Percentiles rank a stretch among this genome's conserved stretches.
Conservation (phyloP, 2,113 vertebrate genomes). For the Dissostichus mawsoni region DNA sequence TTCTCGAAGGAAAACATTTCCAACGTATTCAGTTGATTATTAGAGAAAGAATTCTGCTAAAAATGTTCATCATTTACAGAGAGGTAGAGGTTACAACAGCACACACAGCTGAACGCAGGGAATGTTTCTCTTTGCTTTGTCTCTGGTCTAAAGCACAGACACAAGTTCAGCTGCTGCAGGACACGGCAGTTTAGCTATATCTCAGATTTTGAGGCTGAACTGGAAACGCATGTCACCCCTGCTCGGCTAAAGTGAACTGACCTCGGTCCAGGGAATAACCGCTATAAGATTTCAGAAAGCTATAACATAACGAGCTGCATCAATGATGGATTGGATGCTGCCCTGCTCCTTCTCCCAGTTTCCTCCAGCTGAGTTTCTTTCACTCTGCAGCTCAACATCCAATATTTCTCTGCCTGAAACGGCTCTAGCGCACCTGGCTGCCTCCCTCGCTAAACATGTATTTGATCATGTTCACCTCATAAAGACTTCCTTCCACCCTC, state of each 20-base stretch:
- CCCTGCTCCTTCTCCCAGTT: neutral
- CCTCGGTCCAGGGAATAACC: neutral
- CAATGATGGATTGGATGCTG: neutral
- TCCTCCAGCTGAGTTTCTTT: neutral
- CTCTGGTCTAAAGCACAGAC: too few relatives aligned
- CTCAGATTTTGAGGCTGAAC: neutral
- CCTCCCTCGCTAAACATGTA: neutral
- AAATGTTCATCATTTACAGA: too few relatives aligned
- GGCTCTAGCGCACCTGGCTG: neutral
- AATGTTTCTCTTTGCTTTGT: too few relatives aligned
- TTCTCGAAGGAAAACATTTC: neutral
- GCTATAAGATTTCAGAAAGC: neutral
- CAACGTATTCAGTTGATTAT: neutral
- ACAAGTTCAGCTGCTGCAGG: neutral
- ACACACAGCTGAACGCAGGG: too few relatives aligned
- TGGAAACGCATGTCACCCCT: neutral
- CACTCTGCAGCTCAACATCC: neutral
- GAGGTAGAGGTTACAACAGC: neutral
- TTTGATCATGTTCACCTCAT: neutral
- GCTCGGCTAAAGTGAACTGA: neutral
- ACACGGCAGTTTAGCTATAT: too few relatives aligned
- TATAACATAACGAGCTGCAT: neutral
- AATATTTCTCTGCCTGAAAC: neutral
- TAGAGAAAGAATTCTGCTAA: too few relatives aligned
- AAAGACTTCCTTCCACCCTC: neutral